phyloP scores from a whole-genome alignment of 2,113 vertebrate species.

The Dendrocopos noguchii region DNA sequence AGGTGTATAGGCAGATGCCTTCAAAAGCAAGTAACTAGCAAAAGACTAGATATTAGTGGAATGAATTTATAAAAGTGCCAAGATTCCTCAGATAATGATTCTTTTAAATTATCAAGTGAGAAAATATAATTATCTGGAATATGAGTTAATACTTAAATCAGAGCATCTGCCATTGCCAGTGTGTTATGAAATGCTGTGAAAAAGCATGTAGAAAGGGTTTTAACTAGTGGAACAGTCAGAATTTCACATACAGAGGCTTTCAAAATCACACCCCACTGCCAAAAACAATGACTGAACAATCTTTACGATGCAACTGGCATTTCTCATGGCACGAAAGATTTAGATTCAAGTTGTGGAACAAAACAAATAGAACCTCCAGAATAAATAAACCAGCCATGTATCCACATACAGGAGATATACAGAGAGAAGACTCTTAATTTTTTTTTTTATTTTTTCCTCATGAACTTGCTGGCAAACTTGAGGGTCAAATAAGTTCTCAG shows the following conservation, averaged over 20 bases:
- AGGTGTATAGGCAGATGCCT: neutral
- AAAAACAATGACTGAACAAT: neutral
- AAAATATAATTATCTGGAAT: neutral
- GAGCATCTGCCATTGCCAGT: constrained; percentile 39
- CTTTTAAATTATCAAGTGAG: neutral
- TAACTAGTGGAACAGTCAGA: neutral
- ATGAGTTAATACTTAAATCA: constrained; percentile 50
- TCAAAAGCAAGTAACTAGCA: neutral
- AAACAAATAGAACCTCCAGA: neutral
- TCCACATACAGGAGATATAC: neutral
- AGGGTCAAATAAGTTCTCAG: constrained; percentile 26
- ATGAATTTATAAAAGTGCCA: neutral
- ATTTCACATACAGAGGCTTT: neutral
- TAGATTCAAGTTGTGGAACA: neutral
- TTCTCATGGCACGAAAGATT: neutral
- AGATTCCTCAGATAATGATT: neutral
- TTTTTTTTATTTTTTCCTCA: neutral
- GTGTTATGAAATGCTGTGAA: constrained; percentile 6
- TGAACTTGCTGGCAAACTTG: neutral
- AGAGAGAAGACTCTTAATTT: neutral
- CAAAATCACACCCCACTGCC: neutral
- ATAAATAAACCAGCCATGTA: neutral
- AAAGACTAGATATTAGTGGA: neutral
- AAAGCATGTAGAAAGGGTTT: neutral
- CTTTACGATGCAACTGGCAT: neutral